Evolutionary conservation across 2,113 vertebrate species (phyloP).

Genomic region (Zosterops japonicus): DNA sequence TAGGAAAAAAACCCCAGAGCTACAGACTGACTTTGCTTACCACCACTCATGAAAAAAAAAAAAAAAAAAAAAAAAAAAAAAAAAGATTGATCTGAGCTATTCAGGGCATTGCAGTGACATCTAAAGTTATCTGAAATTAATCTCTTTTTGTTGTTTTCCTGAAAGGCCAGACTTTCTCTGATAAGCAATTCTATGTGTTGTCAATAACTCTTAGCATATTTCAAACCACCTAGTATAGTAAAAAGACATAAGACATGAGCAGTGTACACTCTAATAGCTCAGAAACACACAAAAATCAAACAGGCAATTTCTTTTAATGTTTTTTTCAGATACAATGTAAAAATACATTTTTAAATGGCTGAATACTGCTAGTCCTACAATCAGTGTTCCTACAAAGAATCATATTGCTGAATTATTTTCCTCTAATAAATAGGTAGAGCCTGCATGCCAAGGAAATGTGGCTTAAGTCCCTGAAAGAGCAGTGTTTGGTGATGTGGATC

Average conservation of each 20-base stretch:
- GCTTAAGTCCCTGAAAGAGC: background rate
- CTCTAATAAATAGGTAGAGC: background rate
- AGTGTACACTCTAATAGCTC: background rate
- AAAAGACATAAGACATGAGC: background rate
- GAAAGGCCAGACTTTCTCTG: background rate
- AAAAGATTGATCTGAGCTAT: background rate
- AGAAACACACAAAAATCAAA: background rate
- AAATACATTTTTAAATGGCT: background rate
- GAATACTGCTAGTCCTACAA: background rate
- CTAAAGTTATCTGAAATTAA: background rate
- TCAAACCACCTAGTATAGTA: background rate
- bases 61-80: background rate
- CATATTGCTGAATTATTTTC: background rate
- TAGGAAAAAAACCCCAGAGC: background rate
- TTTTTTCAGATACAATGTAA: background rate
- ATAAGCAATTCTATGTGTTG: background rate
- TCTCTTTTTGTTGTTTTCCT: background rate
- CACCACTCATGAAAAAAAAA: background rate
- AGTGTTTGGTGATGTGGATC: background rate
- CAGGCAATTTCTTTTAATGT: background rate
- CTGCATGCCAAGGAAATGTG: background rate
- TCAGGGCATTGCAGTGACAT: background rate
- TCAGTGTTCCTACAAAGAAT: background rate
- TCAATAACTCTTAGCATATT: background rate
- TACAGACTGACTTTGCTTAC: background rate